A percentile compares a stretch with the other conserved stretches of the same genome.
phyloP scores from a whole-genome alignment of 1,140 invertebrate species.

The Eriosoma lanigerum region DNA sequence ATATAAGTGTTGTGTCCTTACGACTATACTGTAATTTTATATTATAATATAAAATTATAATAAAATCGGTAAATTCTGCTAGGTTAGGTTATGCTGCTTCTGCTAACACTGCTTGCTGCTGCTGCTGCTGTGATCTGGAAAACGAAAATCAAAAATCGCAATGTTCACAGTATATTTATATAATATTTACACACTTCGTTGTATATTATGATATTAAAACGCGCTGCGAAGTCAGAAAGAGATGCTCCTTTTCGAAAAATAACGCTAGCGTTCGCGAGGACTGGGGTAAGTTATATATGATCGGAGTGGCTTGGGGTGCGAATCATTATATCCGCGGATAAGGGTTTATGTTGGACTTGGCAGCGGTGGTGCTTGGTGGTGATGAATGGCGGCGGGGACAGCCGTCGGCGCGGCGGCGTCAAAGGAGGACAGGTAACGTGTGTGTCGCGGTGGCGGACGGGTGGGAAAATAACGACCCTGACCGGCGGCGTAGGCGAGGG shows the following conservation, averaged over 20 bases:
- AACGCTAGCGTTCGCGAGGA: not conserved
- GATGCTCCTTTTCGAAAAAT: no score
- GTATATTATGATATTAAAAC: no score
- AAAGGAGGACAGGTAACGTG: slow-evolving; percentile 22
- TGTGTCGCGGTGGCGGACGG: not conserved
- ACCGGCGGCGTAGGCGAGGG: slow-evolving; percentile 15
- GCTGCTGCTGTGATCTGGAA: not conserved
- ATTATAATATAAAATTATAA: no score
- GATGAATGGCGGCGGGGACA: not conserved
- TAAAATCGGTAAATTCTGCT: no score
- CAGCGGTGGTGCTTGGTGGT: not conserved
- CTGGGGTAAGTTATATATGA: not conserved
- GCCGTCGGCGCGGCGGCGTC: not conserved
- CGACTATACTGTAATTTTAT: not conserved
- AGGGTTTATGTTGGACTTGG: no score
- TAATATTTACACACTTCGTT: no score
- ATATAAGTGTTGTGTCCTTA: no score
- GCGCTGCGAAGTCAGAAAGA: no score
- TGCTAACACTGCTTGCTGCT: not conserved
- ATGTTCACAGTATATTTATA: not conserved
- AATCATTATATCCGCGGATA: slow-evolving; percentile 5
- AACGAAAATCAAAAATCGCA: slow-evolving; percentile 35
- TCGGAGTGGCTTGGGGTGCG: not conserved
- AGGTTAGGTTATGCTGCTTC: not conserved
- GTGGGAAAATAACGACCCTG: slow-evolving; percentile 34